Base-by-base conservation (phyloP, 2,113 vertebrate genomes). In the Lathamus discolor region DNA sequence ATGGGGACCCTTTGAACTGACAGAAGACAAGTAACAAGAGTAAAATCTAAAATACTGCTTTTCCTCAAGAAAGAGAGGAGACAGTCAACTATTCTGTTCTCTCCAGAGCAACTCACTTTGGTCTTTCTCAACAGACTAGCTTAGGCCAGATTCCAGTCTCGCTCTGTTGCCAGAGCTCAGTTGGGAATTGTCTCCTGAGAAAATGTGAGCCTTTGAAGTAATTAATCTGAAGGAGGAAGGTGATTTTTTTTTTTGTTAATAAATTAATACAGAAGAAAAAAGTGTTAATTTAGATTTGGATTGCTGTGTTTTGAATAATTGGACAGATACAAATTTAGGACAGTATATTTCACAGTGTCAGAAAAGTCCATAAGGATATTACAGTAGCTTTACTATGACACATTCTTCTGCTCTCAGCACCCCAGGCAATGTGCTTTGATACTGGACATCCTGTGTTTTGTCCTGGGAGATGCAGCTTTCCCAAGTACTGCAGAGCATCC, bases 251-350 rank as follows among this genome's bases (percentile, higher is more conserved):
- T 57, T n/a, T 33, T 70, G 25, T 83, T 41, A 95, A 89, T 93
- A 86, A 84, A 22, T 37, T 76, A 49, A 89, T 88, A 64, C 37
- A 84, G 66, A 76, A 61, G 43, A 9, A 59, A 59, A 85, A 59
- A 19, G 44, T 39, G 54, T 64, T 91, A 46, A 76, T 82, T 89
- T 89, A 43, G 57, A 54, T 72, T 43, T 85, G 77, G 25, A 39
- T 89, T 93, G 51, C 55, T 95, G 43, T 28, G 80, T 86, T 80
- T 61, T 86, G 43, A 75, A 27, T 68, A n/a, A 70, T 27, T 46
- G 61, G 64, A 48, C 43, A 43, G 51, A 49, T 27, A 64, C 22
- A 72, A n/a, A 37, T 31, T 55, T 16, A 39, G 57, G 48, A 41
- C 17, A 37, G 33, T 55, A 54, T 44, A 9, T 52, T 24, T 54